Evolutionary conservation across 2,797 vertebrate species (phyloP).

Genomic region (Bucorvus abyssinicus): DNA sequence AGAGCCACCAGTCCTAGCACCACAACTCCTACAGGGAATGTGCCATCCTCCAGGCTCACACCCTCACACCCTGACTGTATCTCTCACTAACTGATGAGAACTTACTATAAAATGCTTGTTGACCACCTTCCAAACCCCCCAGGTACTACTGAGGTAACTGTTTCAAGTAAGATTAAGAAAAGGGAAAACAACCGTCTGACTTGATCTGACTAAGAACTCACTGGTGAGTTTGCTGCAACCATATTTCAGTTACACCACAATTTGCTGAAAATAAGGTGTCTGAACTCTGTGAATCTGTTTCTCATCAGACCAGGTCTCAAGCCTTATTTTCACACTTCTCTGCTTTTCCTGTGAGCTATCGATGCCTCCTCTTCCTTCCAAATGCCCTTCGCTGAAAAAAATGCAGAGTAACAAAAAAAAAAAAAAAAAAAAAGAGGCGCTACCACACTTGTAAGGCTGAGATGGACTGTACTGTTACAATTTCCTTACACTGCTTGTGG

Average conservation of each 20-base stretch:
- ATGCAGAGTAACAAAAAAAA: neutral
- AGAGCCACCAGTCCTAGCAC: neutral
- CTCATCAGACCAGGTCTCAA: neutral
- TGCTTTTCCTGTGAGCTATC: neutral
- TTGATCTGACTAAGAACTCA: neutral
- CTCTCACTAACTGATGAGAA: fast-evolving
- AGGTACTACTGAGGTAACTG: neutral
- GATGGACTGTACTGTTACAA: neutral
- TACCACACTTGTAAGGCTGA: neutral
- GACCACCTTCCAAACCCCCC: neutral
- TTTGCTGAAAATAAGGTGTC: neutral
- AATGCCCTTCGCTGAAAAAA: neutral
- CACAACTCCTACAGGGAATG: neutral
- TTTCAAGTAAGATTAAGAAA: neutral
- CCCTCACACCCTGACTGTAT: neutral
- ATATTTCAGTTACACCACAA: neutral
- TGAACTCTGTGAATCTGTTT: neutral
- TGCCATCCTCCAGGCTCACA: fast-evolving
- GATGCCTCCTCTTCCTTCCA: neutral
- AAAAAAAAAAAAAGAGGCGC: neutral
- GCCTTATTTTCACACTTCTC: neutral
- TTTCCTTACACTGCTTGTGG: neutral
- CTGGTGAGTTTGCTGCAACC: neutral
- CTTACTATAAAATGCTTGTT: neutral
- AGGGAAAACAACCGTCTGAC: neutral